Conservation (phyloP, 1,140 invertebrate species). For the Samia ricini region DNA sequence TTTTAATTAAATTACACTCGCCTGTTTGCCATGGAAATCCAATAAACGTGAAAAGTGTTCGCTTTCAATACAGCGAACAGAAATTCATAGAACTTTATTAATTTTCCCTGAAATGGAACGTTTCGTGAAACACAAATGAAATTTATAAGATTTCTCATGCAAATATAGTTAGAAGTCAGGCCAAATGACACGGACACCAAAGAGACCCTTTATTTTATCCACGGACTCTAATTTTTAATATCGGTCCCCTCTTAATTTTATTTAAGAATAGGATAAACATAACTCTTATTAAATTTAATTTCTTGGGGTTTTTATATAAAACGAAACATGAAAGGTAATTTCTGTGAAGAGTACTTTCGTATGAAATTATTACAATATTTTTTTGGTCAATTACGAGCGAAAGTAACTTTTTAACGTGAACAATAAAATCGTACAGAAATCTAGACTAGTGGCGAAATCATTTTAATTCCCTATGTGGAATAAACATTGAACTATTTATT, state of each 20-base stretch:
- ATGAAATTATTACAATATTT: too few relatives aligned
- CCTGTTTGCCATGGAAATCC: neutral
- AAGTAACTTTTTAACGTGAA: too few relatives aligned
- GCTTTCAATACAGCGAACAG: neutral
- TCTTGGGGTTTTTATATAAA: too few relatives aligned
- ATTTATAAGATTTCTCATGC: neutral
- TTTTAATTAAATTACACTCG: slow-evolving; percentile 1
- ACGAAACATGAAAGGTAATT: too few relatives aligned
- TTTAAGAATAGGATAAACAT: neutral
- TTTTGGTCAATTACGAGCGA: too few relatives aligned
- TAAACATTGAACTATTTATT: too few relatives aligned
- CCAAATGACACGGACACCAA: neutral
- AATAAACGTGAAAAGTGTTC: neutral
- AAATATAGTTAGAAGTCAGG: neutral
- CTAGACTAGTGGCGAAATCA: too few relatives aligned
- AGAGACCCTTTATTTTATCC: neutral
- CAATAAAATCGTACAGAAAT: too few relatives aligned
- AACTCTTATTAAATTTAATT: neutral
- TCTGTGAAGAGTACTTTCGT: too few relatives aligned
- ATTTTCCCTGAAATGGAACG: neutral
- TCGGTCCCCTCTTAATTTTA: neutral
- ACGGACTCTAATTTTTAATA: neutral
- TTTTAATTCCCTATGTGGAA: too few relatives aligned
- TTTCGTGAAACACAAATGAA: neutral
- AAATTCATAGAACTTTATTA: neutral